A percentile compares a stretch with the other conserved stretches of the same genome.
phyloP scores from a whole-genome alignment of 2,888 invertebrate genomes.

The Caenorhabditis japonica region DNA sequence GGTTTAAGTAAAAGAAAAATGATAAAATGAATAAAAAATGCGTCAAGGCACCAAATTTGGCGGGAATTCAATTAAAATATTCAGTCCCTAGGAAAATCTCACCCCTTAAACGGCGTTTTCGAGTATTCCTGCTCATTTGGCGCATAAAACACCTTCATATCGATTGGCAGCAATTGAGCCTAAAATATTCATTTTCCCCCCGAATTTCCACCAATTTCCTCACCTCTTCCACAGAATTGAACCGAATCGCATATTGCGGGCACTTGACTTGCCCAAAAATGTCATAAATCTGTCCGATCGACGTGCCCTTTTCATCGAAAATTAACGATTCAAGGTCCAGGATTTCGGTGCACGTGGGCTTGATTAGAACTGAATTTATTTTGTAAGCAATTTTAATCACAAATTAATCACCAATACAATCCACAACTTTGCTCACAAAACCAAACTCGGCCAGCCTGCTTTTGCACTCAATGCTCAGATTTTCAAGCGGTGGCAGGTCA shows the following conservation, averaged over 20 bases:
- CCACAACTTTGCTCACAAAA: constrained; percentile 33
- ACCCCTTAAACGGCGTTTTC: constrained; percentile 53
- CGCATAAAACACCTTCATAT: constrained; percentile 50
- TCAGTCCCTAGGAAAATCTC: neutral
- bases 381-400: neutral
- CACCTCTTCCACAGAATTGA: constrained; percentile 50
- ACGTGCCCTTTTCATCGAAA: constrained; percentile 36
- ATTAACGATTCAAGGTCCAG: constrained; percentile 50
- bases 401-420: constrained; percentile 45
- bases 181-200: constrained; percentile 8
- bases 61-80: neutral
- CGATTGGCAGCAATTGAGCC: constrained; percentile 35
- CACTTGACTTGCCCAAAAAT: constrained; percentile 54
- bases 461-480: constrained; percentile 37
- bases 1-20: too few relatives aligned
- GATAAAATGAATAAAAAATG: too few relatives aligned
- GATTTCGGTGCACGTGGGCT: constrained; percentile 37
- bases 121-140: constrained; percentile 41
- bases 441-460: constrained; percentile 34
- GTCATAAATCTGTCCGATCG: constrained; percentile 48
- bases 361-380: constrained; percentile 36
- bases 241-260: constrained; percentile 46
- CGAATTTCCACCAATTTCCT: neutral
- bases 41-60: too few relatives aligned
- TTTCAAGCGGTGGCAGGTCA: constrained; percentile 49